Percentiles rank a stretch among this genome's conserved stretches.
Conservation (phyloP, 2,888 invertebrate species). For the Cistogaster globosa region DNA sequence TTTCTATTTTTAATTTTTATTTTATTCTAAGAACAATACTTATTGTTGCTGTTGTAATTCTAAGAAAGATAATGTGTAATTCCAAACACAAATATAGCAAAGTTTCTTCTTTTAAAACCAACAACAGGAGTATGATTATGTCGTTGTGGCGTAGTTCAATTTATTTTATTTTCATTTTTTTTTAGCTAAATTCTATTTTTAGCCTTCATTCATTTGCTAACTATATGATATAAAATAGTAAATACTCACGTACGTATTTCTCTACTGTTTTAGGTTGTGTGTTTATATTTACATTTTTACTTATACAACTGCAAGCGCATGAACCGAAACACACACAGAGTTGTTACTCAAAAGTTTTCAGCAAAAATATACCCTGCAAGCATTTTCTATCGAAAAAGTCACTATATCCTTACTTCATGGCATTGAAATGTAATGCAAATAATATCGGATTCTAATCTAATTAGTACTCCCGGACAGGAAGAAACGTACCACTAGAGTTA, state of each 20-base stretch:
- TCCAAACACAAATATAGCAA: background rate
- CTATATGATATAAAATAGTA: constrained; percentile 22
- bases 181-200: constrained; percentile 68
- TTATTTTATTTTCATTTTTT: background rate
- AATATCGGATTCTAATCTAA: too few species aligned
- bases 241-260: background rate
- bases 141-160: background rate
- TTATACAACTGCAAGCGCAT: background rate
- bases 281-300: background rate
- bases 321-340: constrained; percentile 1
- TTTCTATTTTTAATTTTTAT: background rate
- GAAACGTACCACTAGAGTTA: too few species aligned
- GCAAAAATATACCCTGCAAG: too few species aligned
- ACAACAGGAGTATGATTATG: constrained; percentile 40
- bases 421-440: too few species aligned
- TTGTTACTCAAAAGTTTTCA: constrained; percentile 5
- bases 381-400: too few species aligned
- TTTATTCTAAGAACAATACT: background rate
- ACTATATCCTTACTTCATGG: too few species aligned
- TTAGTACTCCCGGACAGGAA: too few species aligned
- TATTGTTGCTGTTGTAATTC: background rate
- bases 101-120: background rate
- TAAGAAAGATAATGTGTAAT: background rate
- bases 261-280: background rate
- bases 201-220: constrained; percentile 61